Base-by-base conservation (phyloP, 2,888 invertebrate genomes). In the Eupeodes luniger region DNA sequence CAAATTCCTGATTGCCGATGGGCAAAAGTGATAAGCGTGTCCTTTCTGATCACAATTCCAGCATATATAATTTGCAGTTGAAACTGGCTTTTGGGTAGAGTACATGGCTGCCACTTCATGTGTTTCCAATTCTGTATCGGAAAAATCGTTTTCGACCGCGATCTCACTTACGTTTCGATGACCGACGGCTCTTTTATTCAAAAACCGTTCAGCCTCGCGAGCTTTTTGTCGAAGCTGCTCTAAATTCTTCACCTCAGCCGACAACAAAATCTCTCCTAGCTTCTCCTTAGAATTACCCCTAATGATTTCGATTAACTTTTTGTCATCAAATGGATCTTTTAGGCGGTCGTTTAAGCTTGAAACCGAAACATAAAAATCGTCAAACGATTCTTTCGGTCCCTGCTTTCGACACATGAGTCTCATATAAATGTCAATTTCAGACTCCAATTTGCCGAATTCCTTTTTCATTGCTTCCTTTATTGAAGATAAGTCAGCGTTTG, bases 161-260 rank as follows among this genome's bases (percentile, higher is more conserved):
- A 59, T 34, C 36, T 59, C 57, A 34, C 34, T 57, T 2, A 57
- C 57, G 11, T 27, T 27, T 34, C 57, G 57, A 59, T 59, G 59
- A 34, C 36, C 34, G 14, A 34, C 59, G 27, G 5, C 6, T 59
- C 59, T 34, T 16, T 59, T 59, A 14, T 36, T 59, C n/a, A 59
- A 34, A 14, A 59, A 59, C 4, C 36, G 14, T 59, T 59, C 36
- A 36, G 59, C 59, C 34, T 36, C 59, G 36, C 59, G 59, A 34
- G 36, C 59, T 59, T 34, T 59, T 36, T 59, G 59, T 34, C 59
- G 59, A 59, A 59, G 59, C 34, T 59, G 36, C 14, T 59, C 59
- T 59, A 36, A 36, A 5, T 40, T 40, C 40, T 40, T 7, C 40
- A 40, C 36, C 14, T 59, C 59, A 34, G 59, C 59, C 6, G 59